These are phyloP conservation scores for Zootoca vivipara DNA, from an alignment of 2,113 vertebrate species.

Conservation along the genomic window DNA sequence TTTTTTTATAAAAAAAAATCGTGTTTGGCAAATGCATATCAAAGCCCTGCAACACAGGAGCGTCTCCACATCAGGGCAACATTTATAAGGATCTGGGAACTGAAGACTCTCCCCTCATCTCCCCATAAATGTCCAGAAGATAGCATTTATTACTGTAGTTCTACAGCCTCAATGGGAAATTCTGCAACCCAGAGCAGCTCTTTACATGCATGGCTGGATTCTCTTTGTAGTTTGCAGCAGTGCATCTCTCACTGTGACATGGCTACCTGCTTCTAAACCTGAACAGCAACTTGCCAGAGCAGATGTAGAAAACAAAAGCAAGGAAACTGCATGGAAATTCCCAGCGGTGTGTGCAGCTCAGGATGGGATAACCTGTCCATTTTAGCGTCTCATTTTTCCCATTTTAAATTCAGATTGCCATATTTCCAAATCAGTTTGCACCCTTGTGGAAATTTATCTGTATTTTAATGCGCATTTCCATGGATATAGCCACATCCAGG, in stretches of 20 bases:
- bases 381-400: too few relatives aligned
- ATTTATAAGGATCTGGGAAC: neutral
- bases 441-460: too few relatives aligned
- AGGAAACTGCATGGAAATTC: neutral
- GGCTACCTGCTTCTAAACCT: neutral
- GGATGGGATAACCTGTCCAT: too few relatives aligned
- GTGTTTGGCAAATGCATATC: too few relatives aligned
- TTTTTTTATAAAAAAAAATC: neutral
- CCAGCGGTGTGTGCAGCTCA: neutral
- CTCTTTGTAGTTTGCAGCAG: neutral
- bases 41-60: neutral
- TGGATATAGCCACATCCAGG: too few relatives aligned
- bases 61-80: neutral
- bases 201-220: neutral
- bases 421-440: too few relatives aligned
- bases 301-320: neutral
- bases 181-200: neutral
- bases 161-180: neutral
- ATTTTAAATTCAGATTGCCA: too few relatives aligned
- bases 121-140: neutral
- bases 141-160: neutral
- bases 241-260: neutral
- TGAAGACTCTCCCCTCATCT: neutral
- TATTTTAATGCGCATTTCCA: too few relatives aligned
- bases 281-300: neutral